Percentiles rank a stretch among this genome's conserved stretches.
Conservation (phyloP, 1,140 invertebrate genomes). For the Lucilia cuprina region DNA sequence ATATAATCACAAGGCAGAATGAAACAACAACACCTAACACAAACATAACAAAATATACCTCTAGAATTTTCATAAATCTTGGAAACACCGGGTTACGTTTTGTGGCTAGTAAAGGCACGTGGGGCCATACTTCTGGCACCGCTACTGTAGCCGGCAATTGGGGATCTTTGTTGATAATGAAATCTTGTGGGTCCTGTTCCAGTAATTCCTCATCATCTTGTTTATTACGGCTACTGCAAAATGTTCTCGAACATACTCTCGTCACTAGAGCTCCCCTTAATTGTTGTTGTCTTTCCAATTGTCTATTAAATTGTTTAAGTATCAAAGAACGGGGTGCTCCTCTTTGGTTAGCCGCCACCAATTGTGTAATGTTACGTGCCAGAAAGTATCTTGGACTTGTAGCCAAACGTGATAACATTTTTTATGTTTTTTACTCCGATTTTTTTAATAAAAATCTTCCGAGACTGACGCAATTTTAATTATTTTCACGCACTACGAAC, state of each 20-base stretch:
- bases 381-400: background rate
- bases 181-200: constrained; percentile 1
- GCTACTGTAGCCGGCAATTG: constrained; percentile 85
- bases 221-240: constrained; percentile 37
- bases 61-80: constrained; percentile 96
- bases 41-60: constrained; percentile 68
- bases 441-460: background rate
- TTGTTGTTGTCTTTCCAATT: constrained; percentile 17
- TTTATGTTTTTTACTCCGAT: background rate
- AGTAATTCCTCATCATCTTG: constrained; percentile 37
- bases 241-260: constrained; percentile 34
- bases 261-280: background rate
- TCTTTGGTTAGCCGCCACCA: background rate
- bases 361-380: background rate
- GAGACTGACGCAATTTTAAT: constrained; percentile 4
- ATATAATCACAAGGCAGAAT: background rate
- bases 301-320: background rate
- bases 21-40: background rate
- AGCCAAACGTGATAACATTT: constrained; percentile 18
- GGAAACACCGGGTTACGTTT: constrained; percentile 96
- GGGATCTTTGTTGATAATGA: constrained; percentile 40
- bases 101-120: constrained; percentile 94
- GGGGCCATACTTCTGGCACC: constrained; percentile 96
- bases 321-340: background rate
- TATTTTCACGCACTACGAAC: background rate